Conservation (phyloP, 2,113 vertebrate genomes). For the Manacus vitellinus region DNA sequence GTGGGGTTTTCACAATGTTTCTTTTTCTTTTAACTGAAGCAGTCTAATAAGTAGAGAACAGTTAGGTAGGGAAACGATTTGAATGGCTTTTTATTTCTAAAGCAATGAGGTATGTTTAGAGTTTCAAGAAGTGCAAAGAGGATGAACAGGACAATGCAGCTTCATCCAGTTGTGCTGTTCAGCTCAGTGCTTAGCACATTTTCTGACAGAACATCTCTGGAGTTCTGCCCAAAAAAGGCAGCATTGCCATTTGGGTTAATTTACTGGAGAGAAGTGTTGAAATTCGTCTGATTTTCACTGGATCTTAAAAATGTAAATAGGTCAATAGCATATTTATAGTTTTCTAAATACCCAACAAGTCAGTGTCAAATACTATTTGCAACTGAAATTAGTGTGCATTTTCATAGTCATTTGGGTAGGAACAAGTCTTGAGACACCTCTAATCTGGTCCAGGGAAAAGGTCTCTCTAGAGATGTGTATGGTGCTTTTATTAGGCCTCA, state of each 20-base stretch:
- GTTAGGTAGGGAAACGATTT: not conserved
- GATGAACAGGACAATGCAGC: not conserved
- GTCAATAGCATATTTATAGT: not conserved
- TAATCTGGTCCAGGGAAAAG: not conserved
- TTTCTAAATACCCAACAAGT: not conserved
- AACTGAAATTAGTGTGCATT: not conserved
- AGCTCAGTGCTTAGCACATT: not conserved
- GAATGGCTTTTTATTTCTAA: not conserved
- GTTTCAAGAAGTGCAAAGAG: not conserved
- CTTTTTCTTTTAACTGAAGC: not conserved
- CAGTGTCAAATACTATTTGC: not conserved
- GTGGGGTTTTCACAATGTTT: not conserved
- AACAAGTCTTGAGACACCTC: not conserved
- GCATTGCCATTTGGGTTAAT: not conserved
- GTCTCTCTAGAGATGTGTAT: not conserved
- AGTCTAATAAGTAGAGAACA: not conserved
- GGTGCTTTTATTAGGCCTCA: not conserved
- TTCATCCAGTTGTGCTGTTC: not conserved
- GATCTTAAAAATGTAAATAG: not conserved
- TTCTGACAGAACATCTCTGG: not conserved
- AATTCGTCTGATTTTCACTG: not conserved
- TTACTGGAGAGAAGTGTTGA: not conserved
- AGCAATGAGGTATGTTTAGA: not conserved
- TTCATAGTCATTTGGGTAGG: not conserved
- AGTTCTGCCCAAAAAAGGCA: not conserved